Percentiles rank a stretch among this genome's conserved stretches.
These are phyloP conservation scores for Cuculus canorus DNA, from an alignment of 2,797 vertebrate genomes.

Conservation along the genomic window DNA sequence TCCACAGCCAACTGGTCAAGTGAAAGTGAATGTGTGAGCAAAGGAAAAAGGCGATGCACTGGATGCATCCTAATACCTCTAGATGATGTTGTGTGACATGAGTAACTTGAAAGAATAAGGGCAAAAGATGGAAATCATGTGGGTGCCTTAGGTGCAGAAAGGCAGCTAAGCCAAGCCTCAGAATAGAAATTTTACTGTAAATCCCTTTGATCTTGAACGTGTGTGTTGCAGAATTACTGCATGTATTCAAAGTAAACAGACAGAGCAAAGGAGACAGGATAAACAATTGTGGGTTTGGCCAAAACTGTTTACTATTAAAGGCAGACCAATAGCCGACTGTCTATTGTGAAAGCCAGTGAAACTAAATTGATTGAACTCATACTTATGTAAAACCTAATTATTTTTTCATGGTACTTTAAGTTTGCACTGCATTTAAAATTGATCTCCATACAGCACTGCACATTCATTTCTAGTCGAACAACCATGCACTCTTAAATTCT, in stretches of 20 bases:
- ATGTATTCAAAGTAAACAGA: neutral
- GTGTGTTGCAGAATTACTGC: neutral
- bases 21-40: neutral
- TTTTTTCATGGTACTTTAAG: neutral
- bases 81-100: neutral
- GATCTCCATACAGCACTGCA: neutral
- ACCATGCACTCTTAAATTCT: neutral
- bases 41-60: neutral
- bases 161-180: neutral
- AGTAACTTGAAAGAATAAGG: neutral
- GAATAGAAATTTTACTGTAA: neutral
- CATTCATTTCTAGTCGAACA: neutral
- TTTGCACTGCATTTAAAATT: neutral
- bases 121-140: neutral
- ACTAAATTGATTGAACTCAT: neutral
- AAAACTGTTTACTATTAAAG: neutral
- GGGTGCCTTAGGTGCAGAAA: neutral
- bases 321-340: neutral
- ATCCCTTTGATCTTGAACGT: neutral
- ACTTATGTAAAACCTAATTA: neutral
- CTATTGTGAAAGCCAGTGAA: neutral
- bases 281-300: neutral
- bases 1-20: neutral
- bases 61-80: neutral
- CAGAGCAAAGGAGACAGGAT: neutral